Conservation (phyloP, 1,140 invertebrate genomes). For the Reticulitermes speratus region DNA sequence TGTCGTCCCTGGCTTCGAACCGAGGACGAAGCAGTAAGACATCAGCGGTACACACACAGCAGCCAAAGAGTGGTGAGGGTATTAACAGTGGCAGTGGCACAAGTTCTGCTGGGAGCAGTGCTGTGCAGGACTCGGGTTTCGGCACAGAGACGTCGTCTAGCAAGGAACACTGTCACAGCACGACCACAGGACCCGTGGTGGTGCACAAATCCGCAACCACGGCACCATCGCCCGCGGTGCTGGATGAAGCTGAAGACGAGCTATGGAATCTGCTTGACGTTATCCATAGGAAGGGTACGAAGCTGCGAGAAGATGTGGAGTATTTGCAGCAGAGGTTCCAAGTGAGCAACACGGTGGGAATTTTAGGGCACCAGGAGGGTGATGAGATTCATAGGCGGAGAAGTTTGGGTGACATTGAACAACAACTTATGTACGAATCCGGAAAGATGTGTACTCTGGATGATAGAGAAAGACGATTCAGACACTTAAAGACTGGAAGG, state of each 20-base stretch:
- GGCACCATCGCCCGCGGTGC: slow-evolving; percentile 27
- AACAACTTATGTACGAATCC: neutral
- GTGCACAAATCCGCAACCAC: slow-evolving; percentile 29
- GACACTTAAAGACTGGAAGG: slow-evolving; percentile 21
- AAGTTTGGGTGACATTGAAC: neutral
- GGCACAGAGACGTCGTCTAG: slow-evolving; percentile 77
- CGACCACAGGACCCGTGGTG: slow-evolving; percentile 41
- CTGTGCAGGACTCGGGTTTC: slow-evolving; percentile 81
- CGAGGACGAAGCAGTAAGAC: slow-evolving; percentile 62
- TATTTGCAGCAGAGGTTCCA: slow-evolving; percentile 52
- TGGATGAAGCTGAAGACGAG: slow-evolving; percentile 69
- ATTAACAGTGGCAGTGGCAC: slow-evolving; percentile 28
- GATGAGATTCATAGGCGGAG: slow-evolving; percentile 27
- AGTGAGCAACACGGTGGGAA: slow-evolving; percentile 29
- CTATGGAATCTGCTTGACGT: slow-evolving; percentile 81
- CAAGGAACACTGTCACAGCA: slow-evolving; percentile 66
- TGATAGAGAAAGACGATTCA: slow-evolving; percentile 23
- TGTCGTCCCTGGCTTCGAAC: slow-evolving; percentile 54
- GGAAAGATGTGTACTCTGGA: slow-evolving; percentile 33
- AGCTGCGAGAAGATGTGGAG: slow-evolving; percentile 72
- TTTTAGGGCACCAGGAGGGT: slow-evolving; percentile 32
- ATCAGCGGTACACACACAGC: slow-evolving; percentile 48
- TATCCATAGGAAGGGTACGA: slow-evolving; percentile 75
- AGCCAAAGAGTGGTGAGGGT: slow-evolving; percentile 41
- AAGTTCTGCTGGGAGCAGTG: slow-evolving; percentile 50